A percentile compares a stretch with the other conserved stretches of the same genome.
These are phyloP conservation scores for Buceros bicornis DNA, from an alignment of 2,797 vertebrate genomes.

Conservation along the genomic window DNA sequence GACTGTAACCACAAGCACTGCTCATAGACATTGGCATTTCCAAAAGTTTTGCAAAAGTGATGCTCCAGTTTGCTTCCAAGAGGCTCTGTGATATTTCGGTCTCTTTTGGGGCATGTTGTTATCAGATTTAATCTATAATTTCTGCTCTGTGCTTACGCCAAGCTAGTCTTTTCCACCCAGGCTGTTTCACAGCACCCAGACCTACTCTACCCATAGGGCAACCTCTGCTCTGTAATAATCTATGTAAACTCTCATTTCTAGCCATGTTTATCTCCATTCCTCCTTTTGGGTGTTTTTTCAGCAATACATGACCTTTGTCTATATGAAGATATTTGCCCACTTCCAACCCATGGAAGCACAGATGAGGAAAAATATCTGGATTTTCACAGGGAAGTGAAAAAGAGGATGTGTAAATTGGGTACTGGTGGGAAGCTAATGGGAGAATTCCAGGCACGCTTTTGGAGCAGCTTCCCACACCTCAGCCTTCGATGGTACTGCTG, in stretches of 20 bases:
- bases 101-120: neutral
- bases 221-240: neutral
- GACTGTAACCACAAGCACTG: neutral
- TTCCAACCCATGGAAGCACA: neutral
- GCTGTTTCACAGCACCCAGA: neutral
- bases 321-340: neutral
- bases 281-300: neutral
- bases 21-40: neutral
- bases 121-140: neutral
- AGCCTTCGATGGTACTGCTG: neutral
- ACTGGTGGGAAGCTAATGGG: neutral
- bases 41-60: neutral
- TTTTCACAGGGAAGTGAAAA: neutral
- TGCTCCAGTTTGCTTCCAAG: neutral
- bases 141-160: neutral
- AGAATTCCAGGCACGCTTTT: neutral
- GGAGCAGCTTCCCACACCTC: neutral
- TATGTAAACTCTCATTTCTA: neutral
- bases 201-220: neutral
- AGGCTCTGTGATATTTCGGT: neutral
- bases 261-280: neutral
- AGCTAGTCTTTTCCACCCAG: neutral
- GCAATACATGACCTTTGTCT: neutral
- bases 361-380: neutral
- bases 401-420: neutral